Conservation (phyloP, 53 echinoderm and acorn worm species). For the Henricia sp. region DNA sequence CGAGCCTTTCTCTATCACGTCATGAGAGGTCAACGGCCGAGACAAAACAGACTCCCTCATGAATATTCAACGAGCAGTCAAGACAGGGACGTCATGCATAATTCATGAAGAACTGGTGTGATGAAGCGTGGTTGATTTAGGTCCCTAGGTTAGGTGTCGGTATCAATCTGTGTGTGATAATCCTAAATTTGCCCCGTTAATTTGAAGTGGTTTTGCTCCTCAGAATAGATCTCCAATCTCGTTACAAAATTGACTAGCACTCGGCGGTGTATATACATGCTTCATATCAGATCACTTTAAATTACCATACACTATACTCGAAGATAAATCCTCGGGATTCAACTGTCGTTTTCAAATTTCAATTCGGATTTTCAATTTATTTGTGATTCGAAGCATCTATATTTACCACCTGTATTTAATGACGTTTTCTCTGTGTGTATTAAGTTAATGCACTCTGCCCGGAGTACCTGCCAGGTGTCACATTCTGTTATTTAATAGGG, state of each 20-base stretch:
- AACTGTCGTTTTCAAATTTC: too few species aligned
- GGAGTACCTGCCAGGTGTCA: too few species aligned
- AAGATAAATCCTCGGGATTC: too few species aligned
- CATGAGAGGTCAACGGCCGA: conserved; percentile 46
- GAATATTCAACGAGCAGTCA: conserved; percentile 29
- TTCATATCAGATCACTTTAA: conserved; percentile 33
- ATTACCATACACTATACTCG: conserved; percentile 27
- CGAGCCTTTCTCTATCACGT: background rate
- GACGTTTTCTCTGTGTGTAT: too few species aligned
- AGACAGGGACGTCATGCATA: conserved; percentile 8
- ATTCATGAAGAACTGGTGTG: background rate
- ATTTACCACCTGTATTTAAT: too few species aligned
- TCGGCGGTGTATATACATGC: background rate
- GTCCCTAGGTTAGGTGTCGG: background rate
- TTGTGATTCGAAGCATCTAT: too few species aligned
- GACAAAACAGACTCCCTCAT: background rate
- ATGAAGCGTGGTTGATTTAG: background rate
- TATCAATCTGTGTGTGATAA: background rate
- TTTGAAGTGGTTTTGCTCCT: conserved; percentile 11
- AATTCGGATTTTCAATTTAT: too few species aligned
- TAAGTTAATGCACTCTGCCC: too few species aligned
- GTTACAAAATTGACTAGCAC: conserved; percentile 44
- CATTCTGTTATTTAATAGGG: too few species aligned
- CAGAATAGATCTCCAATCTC: conserved; percentile 4
- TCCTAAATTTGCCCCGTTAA: background rate